Evolutionary conservation across 2,888 invertebrate genomes (phyloP).

Genomic region (Augochlorella aurata): DNA sequence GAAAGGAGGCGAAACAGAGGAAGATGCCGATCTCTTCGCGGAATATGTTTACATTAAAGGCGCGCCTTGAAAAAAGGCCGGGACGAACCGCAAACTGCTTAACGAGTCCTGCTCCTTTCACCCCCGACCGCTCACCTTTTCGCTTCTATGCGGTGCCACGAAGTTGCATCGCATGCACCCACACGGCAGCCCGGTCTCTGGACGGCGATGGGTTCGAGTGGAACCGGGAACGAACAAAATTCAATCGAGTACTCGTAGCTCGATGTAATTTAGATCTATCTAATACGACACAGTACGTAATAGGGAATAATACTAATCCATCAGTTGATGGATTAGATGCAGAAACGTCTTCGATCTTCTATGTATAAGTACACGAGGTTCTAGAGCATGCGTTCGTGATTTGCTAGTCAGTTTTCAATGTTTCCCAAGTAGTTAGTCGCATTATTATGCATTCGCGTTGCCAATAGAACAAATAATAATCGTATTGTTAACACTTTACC

Average conservation of each 20-base stretch:
- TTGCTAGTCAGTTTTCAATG: too few species aligned
- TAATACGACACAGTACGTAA: too few species aligned
- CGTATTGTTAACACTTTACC: too few species aligned
- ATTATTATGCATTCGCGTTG: too few species aligned
- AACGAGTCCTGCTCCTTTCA: slow-evolving; percentile 72
- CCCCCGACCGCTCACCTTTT: slow-evolving; percentile 48
- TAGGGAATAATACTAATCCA: too few species aligned
- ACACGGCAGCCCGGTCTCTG: slow-evolving; percentile 19
- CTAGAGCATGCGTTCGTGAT: too few species aligned
- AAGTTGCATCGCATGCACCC: slow-evolving; percentile 57
- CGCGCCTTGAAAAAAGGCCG: slow-evolving; percentile 64
- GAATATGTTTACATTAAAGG: slow-evolving; percentile 77
- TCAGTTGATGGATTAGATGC: too few species aligned
- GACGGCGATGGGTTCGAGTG: slow-evolving; percentile 42
- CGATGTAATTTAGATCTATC: too few species aligned
- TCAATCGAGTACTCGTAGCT: background rate
- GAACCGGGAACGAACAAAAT: background rate
- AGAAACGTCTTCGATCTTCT: too few species aligned
- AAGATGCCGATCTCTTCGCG: slow-evolving; percentile 70
- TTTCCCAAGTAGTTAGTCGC: too few species aligned
- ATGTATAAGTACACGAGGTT: too few species aligned
- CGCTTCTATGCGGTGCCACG: slow-evolving; percentile 63
- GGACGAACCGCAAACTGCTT: slow-evolving; percentile 74
- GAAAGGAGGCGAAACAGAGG: slow-evolving; percentile 49
- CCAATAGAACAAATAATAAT: too few species aligned